Evolutionary conservation across 2,888 invertebrate genomes (phyloP).

Genomic region (Drosophila crucigera): DNA sequence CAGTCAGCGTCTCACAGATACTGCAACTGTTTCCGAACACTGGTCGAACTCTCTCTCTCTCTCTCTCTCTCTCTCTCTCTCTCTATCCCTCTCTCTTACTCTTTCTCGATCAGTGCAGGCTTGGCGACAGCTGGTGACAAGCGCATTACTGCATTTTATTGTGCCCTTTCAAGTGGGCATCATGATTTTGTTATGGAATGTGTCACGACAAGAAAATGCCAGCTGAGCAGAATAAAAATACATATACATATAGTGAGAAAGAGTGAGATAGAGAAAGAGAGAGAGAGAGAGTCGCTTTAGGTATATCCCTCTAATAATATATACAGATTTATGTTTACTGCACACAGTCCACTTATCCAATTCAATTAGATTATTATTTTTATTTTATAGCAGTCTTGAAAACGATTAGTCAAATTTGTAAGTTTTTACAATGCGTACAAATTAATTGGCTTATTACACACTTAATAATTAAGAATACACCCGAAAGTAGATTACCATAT

Average conservation of each 20-base stretch:
- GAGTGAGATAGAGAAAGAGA: not conserved
- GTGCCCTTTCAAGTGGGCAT: not conserved
- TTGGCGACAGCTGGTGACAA: conserved; percentile 17
- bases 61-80: not conserved
- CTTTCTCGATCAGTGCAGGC: not conserved
- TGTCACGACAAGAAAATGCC: not conserved
- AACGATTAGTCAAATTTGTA: not conserved
- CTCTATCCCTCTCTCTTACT: not conserved
- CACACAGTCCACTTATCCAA: not conserved
- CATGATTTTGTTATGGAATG: not conserved
- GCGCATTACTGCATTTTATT: not conserved
- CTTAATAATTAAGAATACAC: not conserved
- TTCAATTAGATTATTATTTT: not conserved
- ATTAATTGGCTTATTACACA: not conserved
- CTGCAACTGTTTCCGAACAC: conserved; percentile 12
- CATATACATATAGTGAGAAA: not conserved
- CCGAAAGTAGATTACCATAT: not conserved
- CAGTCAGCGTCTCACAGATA: conserved; percentile 17
- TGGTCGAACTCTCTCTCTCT: not conserved
- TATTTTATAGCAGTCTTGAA: not conserved
- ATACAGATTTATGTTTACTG: not conserved
- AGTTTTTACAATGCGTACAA: not conserved
- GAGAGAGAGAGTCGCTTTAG: not conserved
- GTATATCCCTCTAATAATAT: not conserved
- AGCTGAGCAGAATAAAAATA: not conserved